A percentile compares a stretch with the other conserved stretches of the same genome.
These are phyloP conservation scores for Tetramorium parvispinum DNA, from an alignment of 1,140 invertebrate genomes.

Conservation along the genomic window DNA sequence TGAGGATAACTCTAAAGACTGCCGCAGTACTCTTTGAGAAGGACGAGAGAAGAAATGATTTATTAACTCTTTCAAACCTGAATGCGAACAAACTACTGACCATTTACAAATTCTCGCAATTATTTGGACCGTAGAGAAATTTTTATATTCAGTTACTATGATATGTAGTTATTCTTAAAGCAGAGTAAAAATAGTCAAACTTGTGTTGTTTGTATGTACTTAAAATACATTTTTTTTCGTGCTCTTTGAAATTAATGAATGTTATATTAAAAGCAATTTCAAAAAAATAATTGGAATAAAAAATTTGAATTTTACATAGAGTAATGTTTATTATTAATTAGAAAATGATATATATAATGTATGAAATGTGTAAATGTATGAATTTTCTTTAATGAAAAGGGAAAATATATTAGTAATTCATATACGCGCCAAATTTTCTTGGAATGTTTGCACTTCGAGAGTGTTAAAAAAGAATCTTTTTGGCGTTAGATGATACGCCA, in stretches of 20 bases:
- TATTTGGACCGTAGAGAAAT: neutral
- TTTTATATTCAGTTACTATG: neutral
- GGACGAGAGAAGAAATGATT: neutral
- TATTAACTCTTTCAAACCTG: slow-evolving; percentile 16
- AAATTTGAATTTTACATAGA: neutral
- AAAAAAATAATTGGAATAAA: no score
- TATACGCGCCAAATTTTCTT: neutral
- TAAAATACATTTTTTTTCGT: neutral
- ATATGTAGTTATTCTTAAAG: neutral
- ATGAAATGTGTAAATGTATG: no score
- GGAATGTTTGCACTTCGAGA: neutral
- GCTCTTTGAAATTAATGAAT: neutral
- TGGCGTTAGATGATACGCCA: slow-evolving; percentile 11
- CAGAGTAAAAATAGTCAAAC: no score
- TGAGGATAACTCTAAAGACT: neutral
- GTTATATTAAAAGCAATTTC: neutral
- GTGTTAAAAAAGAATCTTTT: slow-evolving; percentile 36
- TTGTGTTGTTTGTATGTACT: slow-evolving; percentile 1
- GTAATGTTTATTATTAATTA: neutral
- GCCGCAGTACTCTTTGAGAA: slow-evolving; percentile 2
- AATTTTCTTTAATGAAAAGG: neutral
- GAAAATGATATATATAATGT: slow-evolving; percentile 13
- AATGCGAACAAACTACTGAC: neutral
- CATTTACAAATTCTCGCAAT: neutral
- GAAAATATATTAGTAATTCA: neutral